Percentiles rank a stretch among this genome's conserved stretches.
Evolutionary conservation across 2,888 invertebrate species (phyloP).

Genomic region (Itoplectis maculator): DNA sequence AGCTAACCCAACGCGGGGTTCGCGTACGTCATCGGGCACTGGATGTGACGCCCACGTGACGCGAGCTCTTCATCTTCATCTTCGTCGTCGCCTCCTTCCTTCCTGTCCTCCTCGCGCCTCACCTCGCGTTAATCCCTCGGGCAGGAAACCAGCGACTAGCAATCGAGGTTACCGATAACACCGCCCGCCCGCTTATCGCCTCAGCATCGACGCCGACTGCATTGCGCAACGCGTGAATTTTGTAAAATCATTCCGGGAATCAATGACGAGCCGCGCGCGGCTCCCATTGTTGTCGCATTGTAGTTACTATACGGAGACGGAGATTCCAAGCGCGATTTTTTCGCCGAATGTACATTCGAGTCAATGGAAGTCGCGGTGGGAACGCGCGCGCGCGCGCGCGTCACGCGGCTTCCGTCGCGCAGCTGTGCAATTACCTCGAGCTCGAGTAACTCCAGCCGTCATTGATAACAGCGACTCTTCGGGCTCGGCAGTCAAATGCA

Average conservation of each 20-base stretch:
- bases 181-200: neutral
- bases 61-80: constrained; percentile 25
- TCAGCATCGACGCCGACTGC: neutral
- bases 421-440: neutral
- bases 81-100: constrained; percentile 3
- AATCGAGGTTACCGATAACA: neutral
- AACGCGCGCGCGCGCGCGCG: neutral
- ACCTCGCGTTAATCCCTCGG: neutral
- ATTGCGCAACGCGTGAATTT: neutral
- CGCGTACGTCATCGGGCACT: constrained; percentile 22
- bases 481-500: neutral
- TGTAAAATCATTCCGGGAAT: constrained; percentile 7
- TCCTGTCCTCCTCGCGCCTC: constrained; percentile 12
- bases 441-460: neutral
- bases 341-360: neutral
- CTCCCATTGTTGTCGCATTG: too few species aligned
- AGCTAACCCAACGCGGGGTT: constrained; percentile 2
- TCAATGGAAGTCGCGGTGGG: neutral
- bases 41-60: constrained; percentile 5
- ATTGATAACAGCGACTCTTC: neutral
- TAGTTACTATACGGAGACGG: neutral
- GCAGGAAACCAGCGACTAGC: neutral
- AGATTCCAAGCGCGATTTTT: neutral
- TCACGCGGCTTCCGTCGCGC: constrained; percentile 1
- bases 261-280: constrained; percentile 10